Evolutionary conservation across 2,888 invertebrate genomes (phyloP).

Genomic region (Chouioia cunea): DNA sequence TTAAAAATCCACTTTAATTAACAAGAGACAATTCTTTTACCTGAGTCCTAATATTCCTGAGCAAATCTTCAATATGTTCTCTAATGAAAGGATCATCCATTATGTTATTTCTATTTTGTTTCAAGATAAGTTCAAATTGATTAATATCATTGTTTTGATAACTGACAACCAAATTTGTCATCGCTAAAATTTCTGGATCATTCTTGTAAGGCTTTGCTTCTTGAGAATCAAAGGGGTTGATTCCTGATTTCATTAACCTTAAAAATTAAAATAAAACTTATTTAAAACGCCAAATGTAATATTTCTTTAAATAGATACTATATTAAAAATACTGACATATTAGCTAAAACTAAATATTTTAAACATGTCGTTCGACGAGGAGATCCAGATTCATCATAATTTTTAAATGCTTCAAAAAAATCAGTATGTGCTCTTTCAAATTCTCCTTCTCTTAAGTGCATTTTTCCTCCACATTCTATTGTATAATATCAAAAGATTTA

Average conservation of each 20-base stretch:
- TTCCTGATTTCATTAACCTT: slow-evolving; percentile 98
- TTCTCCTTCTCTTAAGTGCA: slow-evolving; percentile 98
- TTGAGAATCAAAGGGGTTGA: slow-evolving; percentile 99
- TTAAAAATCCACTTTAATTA: neutral
- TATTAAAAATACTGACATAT: slow-evolving; percentile 81
- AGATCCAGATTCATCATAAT: slow-evolving; percentile 99
- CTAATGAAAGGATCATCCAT: slow-evolving; percentile 99
- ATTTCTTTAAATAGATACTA: slow-evolving; percentile 1
- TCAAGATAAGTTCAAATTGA: slow-evolving; percentile 96
- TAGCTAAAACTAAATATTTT: slow-evolving; percentile 97
- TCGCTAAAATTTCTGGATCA: slow-evolving; percentile 98
- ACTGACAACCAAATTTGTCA: slow-evolving; percentile 97
- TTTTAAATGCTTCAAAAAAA: slow-evolving; percentile 99
- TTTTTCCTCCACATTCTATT: slow-evolving; percentile 97
- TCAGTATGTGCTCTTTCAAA: slow-evolving; percentile 99
- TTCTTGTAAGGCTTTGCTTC: slow-evolving; percentile 99
- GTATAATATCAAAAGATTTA: slow-evolving; percentile 14
- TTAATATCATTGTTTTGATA: slow-evolving; percentile 99
- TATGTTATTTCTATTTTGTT: slow-evolving; percentile 93
- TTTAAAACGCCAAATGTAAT: neutral
- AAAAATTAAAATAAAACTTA: slow-evolving; percentile 45
- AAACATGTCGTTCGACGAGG: slow-evolving; percentile 96
- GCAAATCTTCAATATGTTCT: slow-evolving; percentile 97
- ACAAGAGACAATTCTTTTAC: slow-evolving; percentile 47
- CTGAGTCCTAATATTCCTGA: slow-evolving; percentile 92